Evolutionary conservation across 2,113 vertebrate genomes (phyloP).

Genomic region (Charina bottae): DNA sequence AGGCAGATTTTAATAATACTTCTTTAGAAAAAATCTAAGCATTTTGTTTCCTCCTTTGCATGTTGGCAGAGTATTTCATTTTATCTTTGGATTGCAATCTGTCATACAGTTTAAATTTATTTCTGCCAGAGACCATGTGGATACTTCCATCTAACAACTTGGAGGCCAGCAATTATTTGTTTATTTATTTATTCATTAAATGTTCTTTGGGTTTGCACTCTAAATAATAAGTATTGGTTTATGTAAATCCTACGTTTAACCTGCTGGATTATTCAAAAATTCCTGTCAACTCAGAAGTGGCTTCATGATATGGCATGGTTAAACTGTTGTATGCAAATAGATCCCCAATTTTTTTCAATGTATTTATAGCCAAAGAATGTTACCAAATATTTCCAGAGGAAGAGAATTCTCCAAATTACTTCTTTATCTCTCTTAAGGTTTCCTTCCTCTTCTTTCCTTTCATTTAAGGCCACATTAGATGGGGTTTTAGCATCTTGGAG

Average conservation of each 20-base stretch:
- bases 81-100: constrained; percentile 56
- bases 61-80: constrained; percentile 48
- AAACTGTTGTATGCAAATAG: background rate
- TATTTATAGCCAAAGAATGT: background rate
- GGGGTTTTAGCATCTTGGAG: no score
- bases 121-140: constrained; percentile 43
- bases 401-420: background rate
- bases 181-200: background rate
- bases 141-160: constrained; percentile 11
- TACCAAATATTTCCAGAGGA: background rate
- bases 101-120: constrained; percentile 60
- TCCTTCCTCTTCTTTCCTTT: background rate
- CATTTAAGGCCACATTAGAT: background rate
- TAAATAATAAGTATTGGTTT: background rate
- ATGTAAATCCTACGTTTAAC: background rate
- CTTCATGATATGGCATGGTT: background rate
- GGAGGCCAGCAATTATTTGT: background rate
- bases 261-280: background rate
- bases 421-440: background rate
- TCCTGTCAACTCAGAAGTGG: background rate
- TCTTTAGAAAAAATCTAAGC: constrained; percentile 42
- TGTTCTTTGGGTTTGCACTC: background rate
- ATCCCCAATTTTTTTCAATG: background rate
- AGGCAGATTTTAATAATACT: constrained; percentile 57
- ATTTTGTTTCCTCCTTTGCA: constrained; percentile 43